phyloP scores from a whole-genome alignment of 2,113 vertebrate genomes.

The Piliocolobus tephrosceles region DNA sequence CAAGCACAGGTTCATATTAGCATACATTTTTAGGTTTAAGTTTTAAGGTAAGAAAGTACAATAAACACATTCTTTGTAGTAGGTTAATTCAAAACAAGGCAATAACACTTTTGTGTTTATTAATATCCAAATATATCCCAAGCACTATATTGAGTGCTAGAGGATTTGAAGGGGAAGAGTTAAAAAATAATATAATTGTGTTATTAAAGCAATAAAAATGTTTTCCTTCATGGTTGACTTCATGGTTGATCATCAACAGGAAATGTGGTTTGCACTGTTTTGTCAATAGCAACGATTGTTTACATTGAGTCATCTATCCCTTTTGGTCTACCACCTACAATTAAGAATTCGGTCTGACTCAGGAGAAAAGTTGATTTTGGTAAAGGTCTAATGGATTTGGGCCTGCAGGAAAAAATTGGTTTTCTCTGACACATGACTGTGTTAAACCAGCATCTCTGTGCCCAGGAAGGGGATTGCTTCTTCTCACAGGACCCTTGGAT shows the following conservation, averaged over 20 bases:
- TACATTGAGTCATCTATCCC: not conserved
- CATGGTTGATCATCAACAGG: not conserved
- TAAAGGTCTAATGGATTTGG: not conserved
- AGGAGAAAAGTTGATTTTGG: not conserved
- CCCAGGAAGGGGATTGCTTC: not conserved
- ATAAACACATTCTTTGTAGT: not conserved
- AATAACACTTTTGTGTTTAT: not conserved
- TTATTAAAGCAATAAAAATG: not conserved
- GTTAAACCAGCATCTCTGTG: not conserved
- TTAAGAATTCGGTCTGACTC: constrained; percentile 18
- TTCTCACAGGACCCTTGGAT: not conserved
- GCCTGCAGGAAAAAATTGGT: not conserved
- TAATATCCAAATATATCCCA: not conserved
- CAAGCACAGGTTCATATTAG: not conserved
- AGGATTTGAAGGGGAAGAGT: not conserved
- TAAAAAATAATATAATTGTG: not conserved
- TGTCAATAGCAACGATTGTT: not conserved
- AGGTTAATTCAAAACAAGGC: not conserved
- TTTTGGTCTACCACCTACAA: not conserved
- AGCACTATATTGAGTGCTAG: not conserved
- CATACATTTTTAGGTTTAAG: not conserved
- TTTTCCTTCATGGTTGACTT: not conserved
- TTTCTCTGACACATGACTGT: not conserved
- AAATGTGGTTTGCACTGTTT: not conserved
- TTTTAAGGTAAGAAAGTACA: not conserved